A percentile compares a stretch with the other conserved stretches of the same genome.
These are phyloP conservation scores for Noctua fimbriata DNA, from an alignment of 2,888 invertebrate species.

Conservation along the genomic window DNA sequence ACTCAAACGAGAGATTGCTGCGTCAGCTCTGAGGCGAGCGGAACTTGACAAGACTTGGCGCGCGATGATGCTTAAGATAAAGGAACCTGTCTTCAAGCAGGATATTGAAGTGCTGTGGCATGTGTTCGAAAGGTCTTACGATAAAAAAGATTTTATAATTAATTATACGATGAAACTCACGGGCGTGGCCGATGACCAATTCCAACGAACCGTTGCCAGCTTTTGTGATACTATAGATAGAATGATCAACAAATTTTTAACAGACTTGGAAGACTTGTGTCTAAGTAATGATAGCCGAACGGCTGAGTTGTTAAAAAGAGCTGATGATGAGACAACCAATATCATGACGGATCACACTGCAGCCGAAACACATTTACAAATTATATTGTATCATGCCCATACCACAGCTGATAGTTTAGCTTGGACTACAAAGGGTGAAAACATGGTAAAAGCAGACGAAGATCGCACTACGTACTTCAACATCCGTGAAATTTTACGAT, in stretches of 20 bases:
- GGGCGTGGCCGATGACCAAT: constrained; percentile 91
- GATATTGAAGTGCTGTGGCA: constrained; percentile 86
- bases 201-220: constrained; percentile 91
- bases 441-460: constrained; percentile 86
- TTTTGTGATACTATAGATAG: constrained; percentile 91
- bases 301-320: constrained; percentile 72
- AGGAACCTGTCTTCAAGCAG: constrained; percentile 83
- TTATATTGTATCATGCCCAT: constrained; percentile 81
- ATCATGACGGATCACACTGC: constrained; percentile 79
- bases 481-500: constrained; percentile 81
- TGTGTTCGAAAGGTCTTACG: constrained; percentile 88
- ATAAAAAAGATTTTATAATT: constrained; percentile 91
- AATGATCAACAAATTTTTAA: constrained; percentile 88
- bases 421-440: constrained; percentile 85
- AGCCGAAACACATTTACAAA: constrained; percentile 85
- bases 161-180: constrained; percentile 89
- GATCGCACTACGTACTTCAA: constrained; percentile 79
- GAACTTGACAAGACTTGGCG: constrained; percentile 83
- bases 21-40: constrained; percentile 75
- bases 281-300: constrained; percentile 79
- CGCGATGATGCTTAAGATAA: constrained; percentile 83
- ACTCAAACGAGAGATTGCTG: constrained; percentile 81
- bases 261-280: constrained; percentile 79
- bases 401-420: constrained; percentile 80
- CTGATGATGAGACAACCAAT: constrained; percentile 73